These are phyloP conservation scores for Choloepus didactylus DNA, from an alignment of 2,797 vertebrate genomes.

Conservation along the genomic window DNA sequence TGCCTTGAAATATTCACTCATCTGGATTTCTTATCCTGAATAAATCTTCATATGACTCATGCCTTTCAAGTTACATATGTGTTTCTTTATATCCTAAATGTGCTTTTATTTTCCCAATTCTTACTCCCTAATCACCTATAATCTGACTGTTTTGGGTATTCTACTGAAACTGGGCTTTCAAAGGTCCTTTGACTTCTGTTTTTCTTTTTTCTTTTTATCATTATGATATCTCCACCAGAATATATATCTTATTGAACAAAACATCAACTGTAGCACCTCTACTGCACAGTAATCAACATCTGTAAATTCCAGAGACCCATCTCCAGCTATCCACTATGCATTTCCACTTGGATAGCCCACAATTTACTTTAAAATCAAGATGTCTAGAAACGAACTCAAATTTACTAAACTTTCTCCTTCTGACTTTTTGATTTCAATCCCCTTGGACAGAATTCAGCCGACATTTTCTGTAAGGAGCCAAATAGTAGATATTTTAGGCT, in stretches of 20 bases:
- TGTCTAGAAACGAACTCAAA: neutral
- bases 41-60: slow-evolving; percentile 58
- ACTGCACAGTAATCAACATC: neutral
- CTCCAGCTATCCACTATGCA: neutral
- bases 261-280: neutral
- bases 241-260: neutral
- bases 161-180: neutral
- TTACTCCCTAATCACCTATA: neutral
- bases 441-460: neutral
- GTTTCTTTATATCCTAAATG: slow-evolving; percentile 48
- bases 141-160: slow-evolving; percentile 1
- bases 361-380: neutral
- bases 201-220: slow-evolving; percentile 19
- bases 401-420: neutral
- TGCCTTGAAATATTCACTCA: slow-evolving; percentile 63
- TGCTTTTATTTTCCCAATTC: slow-evolving; percentile 33
- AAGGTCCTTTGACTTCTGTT: neutral
- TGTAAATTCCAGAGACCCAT: neutral
- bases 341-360: neutral
- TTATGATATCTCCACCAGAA: slow-evolving; percentile 8
- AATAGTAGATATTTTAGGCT: neutral
- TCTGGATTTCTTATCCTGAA: slow-evolving; percentile 58
- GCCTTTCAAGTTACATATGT: neutral
- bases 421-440: neutral
- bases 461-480: neutral